Conservation (phyloP, 1,140 invertebrate species). For the Acarapis woodi region DNA sequence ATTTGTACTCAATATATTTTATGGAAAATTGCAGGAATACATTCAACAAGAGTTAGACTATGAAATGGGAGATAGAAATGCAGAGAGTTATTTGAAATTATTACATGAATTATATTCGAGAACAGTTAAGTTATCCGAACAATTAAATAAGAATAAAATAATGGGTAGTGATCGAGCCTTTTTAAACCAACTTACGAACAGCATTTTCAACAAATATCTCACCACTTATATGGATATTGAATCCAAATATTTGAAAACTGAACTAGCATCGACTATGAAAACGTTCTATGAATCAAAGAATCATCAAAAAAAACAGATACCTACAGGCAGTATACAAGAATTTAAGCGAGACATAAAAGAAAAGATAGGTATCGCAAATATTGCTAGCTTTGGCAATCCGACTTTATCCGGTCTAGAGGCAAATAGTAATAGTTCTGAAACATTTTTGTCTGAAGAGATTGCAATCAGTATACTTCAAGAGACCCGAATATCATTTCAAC, state of each 20-base stretch:
- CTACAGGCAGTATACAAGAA: conserved; percentile 54
- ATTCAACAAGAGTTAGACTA: conserved; percentile 37
- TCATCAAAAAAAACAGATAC: conserved; percentile 69
- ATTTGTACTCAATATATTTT: conserved; percentile 85
- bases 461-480: conserved; percentile 73
- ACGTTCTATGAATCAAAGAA: conserved; percentile 75
- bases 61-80: conserved; percentile 43
- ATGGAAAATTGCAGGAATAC: conserved; percentile 58
- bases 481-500: conserved; percentile 56
- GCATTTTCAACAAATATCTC: conserved; percentile 50
- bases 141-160: conserved; percentile 33
- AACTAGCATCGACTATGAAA: conserved; percentile 37
- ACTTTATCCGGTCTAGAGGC: neutral
- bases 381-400: conserved; percentile 27
- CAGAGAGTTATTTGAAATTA: conserved; percentile 57
- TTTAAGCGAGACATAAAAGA: conserved; percentile 71
- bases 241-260: conserved; percentile 39
- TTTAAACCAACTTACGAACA: conserved; percentile 43
- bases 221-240: conserved; percentile 45
- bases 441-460: conserved; percentile 85
- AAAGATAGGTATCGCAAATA: conserved; percentile 19
- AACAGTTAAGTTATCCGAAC: conserved; percentile 38
- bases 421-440: conserved; percentile 55
- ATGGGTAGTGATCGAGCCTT: conserved; percentile 49
- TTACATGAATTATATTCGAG: conserved; percentile 50